Percentiles rank a stretch among this genome's conserved stretches.
phyloP scores from a whole-genome alignment of 1,140 invertebrate genomes.

The Nomia melanderi region DNA sequence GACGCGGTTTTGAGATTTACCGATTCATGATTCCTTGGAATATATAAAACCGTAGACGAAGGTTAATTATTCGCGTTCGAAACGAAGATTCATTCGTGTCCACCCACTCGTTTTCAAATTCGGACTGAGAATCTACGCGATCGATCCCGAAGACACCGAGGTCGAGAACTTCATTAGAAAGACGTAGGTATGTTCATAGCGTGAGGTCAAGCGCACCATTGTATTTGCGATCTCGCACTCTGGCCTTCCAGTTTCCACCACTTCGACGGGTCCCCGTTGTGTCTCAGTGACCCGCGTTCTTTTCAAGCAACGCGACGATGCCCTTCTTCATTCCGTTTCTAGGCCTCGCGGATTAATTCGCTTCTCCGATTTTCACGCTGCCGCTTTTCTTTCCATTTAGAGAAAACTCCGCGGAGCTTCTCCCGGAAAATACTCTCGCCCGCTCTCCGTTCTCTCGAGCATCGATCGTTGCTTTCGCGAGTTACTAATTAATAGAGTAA shows the following conservation, averaged over 20 bases:
- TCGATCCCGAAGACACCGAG: conserved; percentile 30
- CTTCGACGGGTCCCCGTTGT: conserved; percentile 15
- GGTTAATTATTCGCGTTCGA: no score
- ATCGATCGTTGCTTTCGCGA: no score
- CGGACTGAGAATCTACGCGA: neutral
- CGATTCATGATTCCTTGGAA: no score
- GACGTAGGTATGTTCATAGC: conserved; percentile 1
- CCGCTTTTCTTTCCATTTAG: no score
- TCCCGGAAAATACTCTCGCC: neutral
- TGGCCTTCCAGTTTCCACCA: neutral
- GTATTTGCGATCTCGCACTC: neutral
- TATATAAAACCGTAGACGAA: no score
- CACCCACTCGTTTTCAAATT: neutral
- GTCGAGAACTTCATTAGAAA: conserved; percentile 34
- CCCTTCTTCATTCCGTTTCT: neutral
- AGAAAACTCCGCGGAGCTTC: neutral
- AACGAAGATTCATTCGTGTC: neutral
- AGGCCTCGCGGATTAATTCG: neutral
- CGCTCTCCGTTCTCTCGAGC: no score
- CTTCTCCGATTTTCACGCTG: neutral
- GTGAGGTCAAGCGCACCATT: conserved; percentile 29
- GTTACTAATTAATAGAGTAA: no score
- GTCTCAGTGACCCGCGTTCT: neutral
- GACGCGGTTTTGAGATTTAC: no score
- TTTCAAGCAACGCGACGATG: neutral